Evolutionary conservation across 2,113 vertebrate genomes (phyloP).

Genomic region (Cyprinodon brontotheroides): DNA sequence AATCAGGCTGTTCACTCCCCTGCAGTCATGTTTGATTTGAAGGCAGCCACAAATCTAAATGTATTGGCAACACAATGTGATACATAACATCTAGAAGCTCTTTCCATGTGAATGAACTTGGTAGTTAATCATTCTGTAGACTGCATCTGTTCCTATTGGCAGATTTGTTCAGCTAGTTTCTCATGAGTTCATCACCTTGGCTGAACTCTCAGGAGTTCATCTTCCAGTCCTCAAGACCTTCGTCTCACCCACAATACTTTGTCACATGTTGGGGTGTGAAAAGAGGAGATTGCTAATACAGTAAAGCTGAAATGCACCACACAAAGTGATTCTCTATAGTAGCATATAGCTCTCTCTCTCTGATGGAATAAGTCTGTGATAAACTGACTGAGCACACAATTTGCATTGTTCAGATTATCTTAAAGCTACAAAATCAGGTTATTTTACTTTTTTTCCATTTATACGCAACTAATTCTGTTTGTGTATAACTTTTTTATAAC

Average conservation of each 20-base stretch:
- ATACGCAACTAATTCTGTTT: too few species aligned
- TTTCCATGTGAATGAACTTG: conserved; percentile 27
- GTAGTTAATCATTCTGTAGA: conserved; percentile 39
- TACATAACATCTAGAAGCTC: conserved; percentile 25
- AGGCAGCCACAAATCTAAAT: conserved; percentile 52
- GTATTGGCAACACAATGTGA: conserved; percentile 32
- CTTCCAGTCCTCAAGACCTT: conserved; percentile 20
- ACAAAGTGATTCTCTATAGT: not conserved
- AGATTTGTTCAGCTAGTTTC: conserved; percentile 8
- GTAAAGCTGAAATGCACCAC: not conserved
- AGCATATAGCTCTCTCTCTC: not conserved
- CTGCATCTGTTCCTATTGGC: conserved; percentile 18
- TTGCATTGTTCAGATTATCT: too few species aligned
- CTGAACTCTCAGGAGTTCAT: conserved; percentile 18
- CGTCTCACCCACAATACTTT: conserved; percentile 10
- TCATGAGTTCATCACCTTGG: conserved; percentile 17
- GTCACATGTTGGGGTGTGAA: not conserved
- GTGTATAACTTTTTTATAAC: too few species aligned
- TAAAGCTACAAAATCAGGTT: too few species aligned
- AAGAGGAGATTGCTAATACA: not conserved
- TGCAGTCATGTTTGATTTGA: conserved; percentile 49
- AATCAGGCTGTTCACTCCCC: conserved; percentile 50
- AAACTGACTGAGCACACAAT: too few species aligned
- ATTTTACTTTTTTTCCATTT: too few species aligned
- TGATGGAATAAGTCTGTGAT: too few species aligned